phyloP scores from a whole-genome alignment of 2,888 invertebrate species.

The Pseudococcus jackbeardsleyi region DNA sequence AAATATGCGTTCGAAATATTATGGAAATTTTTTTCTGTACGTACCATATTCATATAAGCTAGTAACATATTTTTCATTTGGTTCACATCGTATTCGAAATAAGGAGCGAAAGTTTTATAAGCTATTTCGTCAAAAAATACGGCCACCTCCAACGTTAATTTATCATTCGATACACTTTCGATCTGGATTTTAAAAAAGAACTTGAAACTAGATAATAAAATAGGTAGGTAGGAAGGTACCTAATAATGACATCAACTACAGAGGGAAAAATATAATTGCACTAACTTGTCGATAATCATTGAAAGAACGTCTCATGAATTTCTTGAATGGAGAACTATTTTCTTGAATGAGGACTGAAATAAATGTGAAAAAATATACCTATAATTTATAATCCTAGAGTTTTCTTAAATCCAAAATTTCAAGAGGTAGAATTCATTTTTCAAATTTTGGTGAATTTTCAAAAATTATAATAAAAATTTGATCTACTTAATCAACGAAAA shows the following conservation, averaged over 20 bases:
- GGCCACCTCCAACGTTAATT: constrained; percentile 79
- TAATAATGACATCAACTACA: neutral
- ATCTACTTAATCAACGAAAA: too few relatives aligned
- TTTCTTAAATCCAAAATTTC: too few relatives aligned
- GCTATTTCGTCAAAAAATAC: constrained; percentile 83
- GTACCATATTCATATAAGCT: constrained; percentile 82
- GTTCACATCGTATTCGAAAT: constrained; percentile 77
- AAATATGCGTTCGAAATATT: neutral
- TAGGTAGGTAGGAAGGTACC: neutral
- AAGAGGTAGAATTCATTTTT: too few relatives aligned
- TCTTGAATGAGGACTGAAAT: neutral
- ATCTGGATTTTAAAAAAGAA: neutral
- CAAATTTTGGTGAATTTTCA: too few relatives aligned
- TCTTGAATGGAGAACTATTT: constrained; percentile 63
- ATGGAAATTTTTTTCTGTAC: constrained; percentile 69
- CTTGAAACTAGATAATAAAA: neutral
- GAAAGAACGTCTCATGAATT: constrained; percentile 66
- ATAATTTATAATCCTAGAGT: too few relatives aligned
- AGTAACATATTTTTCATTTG: constrained; percentile 82
- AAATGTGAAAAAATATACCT: neutral
- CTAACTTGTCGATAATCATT: neutral
- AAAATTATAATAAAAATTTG: too few relatives aligned
- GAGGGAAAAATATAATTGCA: neutral
- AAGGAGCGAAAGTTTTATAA: constrained; percentile 79
- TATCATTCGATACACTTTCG: constrained; percentile 63